These are phyloP conservation scores for Vombatus ursinus DNA, from an alignment of 2,113 vertebrate genomes.

Conservation along the genomic window DNA sequence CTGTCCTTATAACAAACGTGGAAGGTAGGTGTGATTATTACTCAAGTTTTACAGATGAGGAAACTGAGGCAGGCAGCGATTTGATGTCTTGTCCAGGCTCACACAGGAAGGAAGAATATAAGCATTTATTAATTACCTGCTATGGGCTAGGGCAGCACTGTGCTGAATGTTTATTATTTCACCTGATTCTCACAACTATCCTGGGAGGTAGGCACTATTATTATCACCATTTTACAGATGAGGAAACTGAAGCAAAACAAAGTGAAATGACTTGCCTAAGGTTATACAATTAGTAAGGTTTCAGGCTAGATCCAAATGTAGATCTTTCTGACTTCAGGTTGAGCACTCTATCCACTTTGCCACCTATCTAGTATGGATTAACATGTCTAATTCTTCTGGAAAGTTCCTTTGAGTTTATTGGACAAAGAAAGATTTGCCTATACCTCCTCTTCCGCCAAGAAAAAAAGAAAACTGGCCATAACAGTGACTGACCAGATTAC, in stretches of 20 bases:
- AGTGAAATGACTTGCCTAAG: neutral
- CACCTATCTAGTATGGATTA: neutral
- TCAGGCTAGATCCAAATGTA: neutral
- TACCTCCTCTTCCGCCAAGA: neutral
- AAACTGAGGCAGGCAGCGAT: neutral
- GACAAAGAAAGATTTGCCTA: neutral
- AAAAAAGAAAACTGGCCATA: neutral
- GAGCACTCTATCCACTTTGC: neutral
- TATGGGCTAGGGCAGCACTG: neutral
- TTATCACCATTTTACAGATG: neutral
- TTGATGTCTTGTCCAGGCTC: neutral
- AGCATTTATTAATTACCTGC: neutral
- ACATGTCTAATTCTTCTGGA: neutral
- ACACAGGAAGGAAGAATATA: neutral
- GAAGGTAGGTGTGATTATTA: neutral
- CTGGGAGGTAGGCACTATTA: neutral
- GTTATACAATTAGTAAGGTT: neutral
- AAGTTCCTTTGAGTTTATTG: neutral
- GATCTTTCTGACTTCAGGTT: neutral
- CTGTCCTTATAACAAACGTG: neutral
- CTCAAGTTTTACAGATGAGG: neutral
- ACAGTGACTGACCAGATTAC: neutral
- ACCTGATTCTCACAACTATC: neutral
- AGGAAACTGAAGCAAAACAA: neutral
- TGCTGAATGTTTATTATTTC: neutral